Conservation (phyloP, 2,113 vertebrate species). For the Apodemus sylvaticus region DNA sequence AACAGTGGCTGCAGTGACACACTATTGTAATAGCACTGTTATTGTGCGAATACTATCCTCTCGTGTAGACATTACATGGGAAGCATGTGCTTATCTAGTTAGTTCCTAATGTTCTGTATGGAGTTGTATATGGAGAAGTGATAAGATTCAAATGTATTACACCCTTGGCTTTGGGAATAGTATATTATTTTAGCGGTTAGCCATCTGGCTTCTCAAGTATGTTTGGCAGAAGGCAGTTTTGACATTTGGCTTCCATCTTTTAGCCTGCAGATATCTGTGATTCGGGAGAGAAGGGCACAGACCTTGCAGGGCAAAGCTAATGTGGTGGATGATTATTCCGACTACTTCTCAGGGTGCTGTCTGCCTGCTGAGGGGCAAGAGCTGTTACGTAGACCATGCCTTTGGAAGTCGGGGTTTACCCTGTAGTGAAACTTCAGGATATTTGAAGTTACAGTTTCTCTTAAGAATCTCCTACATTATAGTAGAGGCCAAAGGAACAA, state of each 20-base stretch:
- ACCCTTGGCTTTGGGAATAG: conserved; percentile 12
- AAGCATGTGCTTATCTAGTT: not conserved
- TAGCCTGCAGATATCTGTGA: conserved; percentile 15
- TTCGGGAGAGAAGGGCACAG: not conserved
- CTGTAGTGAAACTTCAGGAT: not conserved
- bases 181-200: conserved; percentile 29
- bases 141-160: not conserved
- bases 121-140: not conserved
- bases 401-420: conserved; percentile 40
- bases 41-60: not conserved
- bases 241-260: conserved; percentile 43
- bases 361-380: conserved; percentile 7
- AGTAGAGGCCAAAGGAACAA: not conserved
- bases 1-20: not conserved
- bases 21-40: not conserved
- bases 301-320: not conserved
- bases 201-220: conserved; percentile 25
- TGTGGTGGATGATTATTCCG: not conserved
- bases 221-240: conserved; percentile 27
- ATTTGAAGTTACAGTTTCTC: not conserved
- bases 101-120: not conserved
- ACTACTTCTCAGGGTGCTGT: not conserved
- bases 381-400: not conserved
- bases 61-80: not conserved
- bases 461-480: not conserved